phyloP scores from a whole-genome alignment of 1,140 invertebrate species.

The Bombus waltoni region DNA sequence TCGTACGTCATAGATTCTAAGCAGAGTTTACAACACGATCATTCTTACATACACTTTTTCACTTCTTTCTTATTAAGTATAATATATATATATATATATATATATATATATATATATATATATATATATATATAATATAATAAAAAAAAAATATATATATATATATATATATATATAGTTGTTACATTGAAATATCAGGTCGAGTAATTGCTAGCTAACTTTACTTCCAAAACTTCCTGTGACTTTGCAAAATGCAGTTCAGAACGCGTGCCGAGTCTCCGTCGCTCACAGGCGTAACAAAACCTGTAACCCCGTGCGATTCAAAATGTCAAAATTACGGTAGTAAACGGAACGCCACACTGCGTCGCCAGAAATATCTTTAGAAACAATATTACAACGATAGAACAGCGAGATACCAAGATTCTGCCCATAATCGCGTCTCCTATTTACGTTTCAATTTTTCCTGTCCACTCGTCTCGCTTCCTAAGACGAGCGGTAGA shows the following conservation, averaged over 20 bases:
- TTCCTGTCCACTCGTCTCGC: no score
- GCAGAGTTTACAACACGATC: no score
- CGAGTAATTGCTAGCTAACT: no score
- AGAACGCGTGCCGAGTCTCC: neutral
- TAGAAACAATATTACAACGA: neutral
- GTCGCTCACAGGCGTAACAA: neutral
- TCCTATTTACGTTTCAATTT: slow-evolving; percentile 32
- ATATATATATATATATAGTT: neutral
- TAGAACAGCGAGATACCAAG: neutral
- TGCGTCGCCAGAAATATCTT: neutral
- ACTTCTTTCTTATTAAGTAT: no score
- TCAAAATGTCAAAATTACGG: neutral
- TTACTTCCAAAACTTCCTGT: no score
- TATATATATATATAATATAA: no score
- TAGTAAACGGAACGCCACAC: neutral
- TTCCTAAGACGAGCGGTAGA: no score
- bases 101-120: no score
- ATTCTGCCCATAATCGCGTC: neutral
- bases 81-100: no score
- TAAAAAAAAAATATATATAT: no score
- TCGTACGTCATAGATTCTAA: no score
- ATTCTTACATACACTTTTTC: no score
- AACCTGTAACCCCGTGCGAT: neutral
- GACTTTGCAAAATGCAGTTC: neutral
- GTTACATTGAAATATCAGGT: neutral